Base-by-base conservation (phyloP, 2,113 vertebrate genomes). In the Collichthys lucidus region DNA sequence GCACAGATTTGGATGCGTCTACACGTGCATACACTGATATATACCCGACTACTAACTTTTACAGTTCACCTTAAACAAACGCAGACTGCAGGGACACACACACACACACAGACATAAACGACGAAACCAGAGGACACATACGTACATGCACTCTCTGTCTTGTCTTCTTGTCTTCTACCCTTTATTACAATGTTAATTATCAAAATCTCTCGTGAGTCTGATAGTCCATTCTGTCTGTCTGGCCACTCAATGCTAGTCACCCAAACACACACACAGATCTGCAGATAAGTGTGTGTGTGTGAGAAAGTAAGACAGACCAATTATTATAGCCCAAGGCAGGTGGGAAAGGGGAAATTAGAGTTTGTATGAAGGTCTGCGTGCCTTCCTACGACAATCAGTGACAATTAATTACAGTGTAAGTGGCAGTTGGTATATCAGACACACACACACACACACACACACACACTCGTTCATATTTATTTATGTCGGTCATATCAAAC, bases 101-200 rank as follows among this genome's bases (percentile, higher is more conserved):
- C 20, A 11, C 55, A 72, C 20, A 60, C 46, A 59, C 20, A 26
- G 11, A 50, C 62, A 53, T 53, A 19, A 56, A 50, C 56, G 29
- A 73, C 29, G 70, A 40, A 40, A 40, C 35, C 47, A 29, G 11
- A 14, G 31, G 31, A 19, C 17, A 55, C 20, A 26, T 44, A 60
- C 69, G 55, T 61, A 49, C 35, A 49, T 72, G 61, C 52, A 77
- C 53, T 61, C 63, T n/a, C n/a, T n/a, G n/a, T n/a, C n/a, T n/a
- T n/a, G n/a, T n/a, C n/a, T n/a, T n/a, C n/a, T n/a, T 49, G 59
- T 31, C 65, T 64, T 64, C 31, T 70, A 31, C 11, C 26, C 68
- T 85, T 81, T 63, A 81, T 83, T 82, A 56, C 61, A 79, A 79
- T 80, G 77, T 86, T 88, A 86, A 89, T 89, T 85, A 86, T 88